Conservation (phyloP, 2,113 vertebrate species). For the Nannobrachium achirus region DNA sequence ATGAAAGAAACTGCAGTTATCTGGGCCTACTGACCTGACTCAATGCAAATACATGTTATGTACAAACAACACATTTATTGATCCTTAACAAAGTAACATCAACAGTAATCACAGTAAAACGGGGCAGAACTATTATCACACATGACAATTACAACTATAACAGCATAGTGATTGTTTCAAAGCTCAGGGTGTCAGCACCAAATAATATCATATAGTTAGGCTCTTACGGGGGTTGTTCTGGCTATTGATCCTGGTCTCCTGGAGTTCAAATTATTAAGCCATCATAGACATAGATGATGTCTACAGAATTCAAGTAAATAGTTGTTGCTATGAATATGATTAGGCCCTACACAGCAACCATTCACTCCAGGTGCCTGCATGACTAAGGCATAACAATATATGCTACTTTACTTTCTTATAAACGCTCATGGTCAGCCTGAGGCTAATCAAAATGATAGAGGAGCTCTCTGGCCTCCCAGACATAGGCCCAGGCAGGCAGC, state of each 20-base stretch:
- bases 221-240: constrained; percentile 44
- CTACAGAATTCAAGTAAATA: constrained; percentile 9
- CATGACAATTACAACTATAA: background rate
- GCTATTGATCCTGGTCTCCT: constrained; percentile 1
- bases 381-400: constrained; percentile 16
- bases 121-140: background rate
- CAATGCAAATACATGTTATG: no score
- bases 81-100: no score
- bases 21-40: background rate
- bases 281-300: constrained; percentile 4
- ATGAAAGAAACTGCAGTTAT: constrained; percentile 10
- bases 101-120: background rate
- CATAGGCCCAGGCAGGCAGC: constrained; percentile 8
- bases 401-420: constrained; percentile 13
- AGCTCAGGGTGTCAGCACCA: constrained; percentile 19
- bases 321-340: constrained; percentile 25
- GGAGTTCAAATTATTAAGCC: constrained; percentile 22
- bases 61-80: no score
- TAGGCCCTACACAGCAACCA: constrained; percentile 19
- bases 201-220: constrained; percentile 2
- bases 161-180: constrained; percentile 22
- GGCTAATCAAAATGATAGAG: constrained; percentile 25
- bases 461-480: constrained; percentile 30
- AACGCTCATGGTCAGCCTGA: constrained; percentile 16
- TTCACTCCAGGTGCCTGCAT: constrained; percentile 26